Evolutionary conservation across 2,888 invertebrate genomes (phyloP).

Genomic region (Eutolmus rufibarbis): DNA sequence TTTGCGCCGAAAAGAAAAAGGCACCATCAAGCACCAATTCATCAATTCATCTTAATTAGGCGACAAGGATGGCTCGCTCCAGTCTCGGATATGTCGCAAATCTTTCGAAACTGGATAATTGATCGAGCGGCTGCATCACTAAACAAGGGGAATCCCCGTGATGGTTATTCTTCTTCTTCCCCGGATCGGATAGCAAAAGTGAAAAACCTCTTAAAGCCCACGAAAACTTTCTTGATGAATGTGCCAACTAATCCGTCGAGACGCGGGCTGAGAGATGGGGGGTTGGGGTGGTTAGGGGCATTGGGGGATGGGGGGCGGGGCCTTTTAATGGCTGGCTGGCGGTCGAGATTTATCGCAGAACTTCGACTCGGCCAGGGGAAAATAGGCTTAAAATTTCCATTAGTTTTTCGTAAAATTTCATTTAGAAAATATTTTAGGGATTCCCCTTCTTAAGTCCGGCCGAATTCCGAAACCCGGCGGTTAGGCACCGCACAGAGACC

Average conservation of each 20-base stretch:
- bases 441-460: neutral
- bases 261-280: neutral
- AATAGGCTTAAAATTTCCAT: neutral
- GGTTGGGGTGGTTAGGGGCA: neutral
- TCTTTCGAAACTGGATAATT: neutral
- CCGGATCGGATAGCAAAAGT: neutral
- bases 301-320: neutral
- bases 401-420: neutral
- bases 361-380: neutral
- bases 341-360: neutral
- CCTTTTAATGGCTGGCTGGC: neutral
- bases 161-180: neutral
- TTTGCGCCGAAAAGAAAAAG: neutral
- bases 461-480: neutral
- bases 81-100: neutral
- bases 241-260: constrained; percentile 11
- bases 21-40: neutral
- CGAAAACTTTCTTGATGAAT: constrained; percentile 14
- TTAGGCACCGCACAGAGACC: neutral
- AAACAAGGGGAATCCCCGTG: neutral
- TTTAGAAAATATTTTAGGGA: neutral
- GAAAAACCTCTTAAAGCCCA: neutral
- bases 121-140: neutral
- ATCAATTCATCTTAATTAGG: constrained; percentile 23
- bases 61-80: neutral